Conservation (phyloP, 2,113 vertebrate genomes). For the Embiotoca jacksoni region DNA sequence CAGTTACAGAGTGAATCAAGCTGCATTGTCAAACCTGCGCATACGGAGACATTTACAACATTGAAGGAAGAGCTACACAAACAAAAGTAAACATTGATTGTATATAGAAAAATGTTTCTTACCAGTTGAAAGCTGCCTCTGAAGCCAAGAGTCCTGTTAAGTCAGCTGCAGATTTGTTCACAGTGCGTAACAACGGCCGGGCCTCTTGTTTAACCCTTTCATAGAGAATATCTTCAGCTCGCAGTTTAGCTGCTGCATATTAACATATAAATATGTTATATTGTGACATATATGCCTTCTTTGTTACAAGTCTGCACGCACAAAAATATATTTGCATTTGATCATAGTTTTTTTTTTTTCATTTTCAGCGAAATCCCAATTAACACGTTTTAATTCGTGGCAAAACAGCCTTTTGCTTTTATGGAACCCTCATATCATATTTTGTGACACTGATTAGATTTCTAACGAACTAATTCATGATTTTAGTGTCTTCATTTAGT, state of each 20-base stretch:
- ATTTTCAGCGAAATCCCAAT: no score
- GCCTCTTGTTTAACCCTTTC: conserved; percentile 43
- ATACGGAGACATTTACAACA: background rate
- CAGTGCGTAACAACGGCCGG: background rate
- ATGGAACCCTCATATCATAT: no score
- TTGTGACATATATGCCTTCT: no score
- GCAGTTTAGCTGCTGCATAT: background rate
- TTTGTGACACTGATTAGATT: no score
- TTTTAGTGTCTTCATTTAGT: no score
- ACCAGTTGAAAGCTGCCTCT: background rate
- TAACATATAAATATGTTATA: no score
- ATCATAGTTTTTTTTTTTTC: no score
- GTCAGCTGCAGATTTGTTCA: conserved; percentile 1
- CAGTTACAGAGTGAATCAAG: background rate
- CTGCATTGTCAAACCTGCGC: background rate
- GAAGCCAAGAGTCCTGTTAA: background rate
- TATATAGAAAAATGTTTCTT: background rate
- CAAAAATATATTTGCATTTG: no score
- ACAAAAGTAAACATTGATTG: background rate
- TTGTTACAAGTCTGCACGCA: no score
- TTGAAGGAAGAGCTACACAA: background rate
- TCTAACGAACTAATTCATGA: no score
- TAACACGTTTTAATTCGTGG: no score
- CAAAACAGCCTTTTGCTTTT: no score
- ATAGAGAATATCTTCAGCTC: background rate